These are phyloP conservation scores for Morone chrysops DNA, from an alignment of 2,113 vertebrate species.

Conservation along the genomic window DNA sequence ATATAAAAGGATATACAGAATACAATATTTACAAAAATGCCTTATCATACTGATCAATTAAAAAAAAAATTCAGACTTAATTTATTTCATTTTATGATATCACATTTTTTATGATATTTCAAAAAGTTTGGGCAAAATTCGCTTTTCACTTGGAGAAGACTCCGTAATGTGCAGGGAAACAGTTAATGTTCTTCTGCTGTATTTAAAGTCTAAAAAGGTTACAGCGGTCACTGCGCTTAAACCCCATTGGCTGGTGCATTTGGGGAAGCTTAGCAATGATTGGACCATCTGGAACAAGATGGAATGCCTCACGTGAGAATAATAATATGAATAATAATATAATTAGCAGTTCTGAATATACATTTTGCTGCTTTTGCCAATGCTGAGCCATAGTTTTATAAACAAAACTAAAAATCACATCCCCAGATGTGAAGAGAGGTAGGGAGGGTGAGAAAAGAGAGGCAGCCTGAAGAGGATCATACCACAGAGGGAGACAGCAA, in stretches of 20 bases:
- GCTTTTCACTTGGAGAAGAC: background rate
- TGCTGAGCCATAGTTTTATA: background rate
- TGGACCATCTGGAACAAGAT: conserved; percentile 25
- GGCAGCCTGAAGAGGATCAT: conserved; percentile 28
- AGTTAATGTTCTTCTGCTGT: conserved; percentile 24
- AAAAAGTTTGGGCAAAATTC: background rate
- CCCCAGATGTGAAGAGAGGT: conserved; percentile 21
- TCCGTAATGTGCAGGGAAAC: conserved; percentile 2
- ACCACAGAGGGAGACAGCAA: conserved; percentile 17
- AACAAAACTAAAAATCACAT: conserved; percentile 22
- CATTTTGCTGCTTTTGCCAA: background rate
- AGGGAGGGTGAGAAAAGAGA: background rate
- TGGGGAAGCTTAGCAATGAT: conserved; percentile 31
- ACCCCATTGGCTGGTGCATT: conserved; percentile 20
- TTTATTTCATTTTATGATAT: too few species aligned
- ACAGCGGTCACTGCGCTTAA: conserved; percentile 19
- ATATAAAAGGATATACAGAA: background rate
- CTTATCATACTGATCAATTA: too few species aligned
- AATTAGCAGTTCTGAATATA: background rate
- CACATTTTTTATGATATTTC: too few species aligned
- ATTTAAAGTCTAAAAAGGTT: conserved; percentile 38
- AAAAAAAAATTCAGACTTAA: too few species aligned
- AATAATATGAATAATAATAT: background rate
- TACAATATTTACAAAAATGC: background rate
- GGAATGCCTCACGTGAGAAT: background rate